phyloP scores from a whole-genome alignment of 2,797 vertebrate genomes.

The Amphiprion clarkii region DNA sequence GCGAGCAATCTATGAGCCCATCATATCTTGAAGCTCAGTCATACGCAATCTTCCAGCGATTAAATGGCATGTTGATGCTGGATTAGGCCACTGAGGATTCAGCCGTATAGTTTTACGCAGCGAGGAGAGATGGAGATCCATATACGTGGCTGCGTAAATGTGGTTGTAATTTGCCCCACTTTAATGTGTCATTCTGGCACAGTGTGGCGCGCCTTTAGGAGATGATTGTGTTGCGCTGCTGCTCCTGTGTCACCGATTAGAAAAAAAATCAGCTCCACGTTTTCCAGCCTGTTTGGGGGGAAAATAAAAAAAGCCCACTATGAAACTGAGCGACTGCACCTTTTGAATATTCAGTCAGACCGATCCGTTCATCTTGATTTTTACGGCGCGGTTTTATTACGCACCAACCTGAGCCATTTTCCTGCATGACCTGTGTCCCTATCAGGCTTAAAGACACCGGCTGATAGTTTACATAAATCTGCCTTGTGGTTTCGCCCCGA shows the following conservation, averaged over 20 bases:
- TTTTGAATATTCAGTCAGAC: conserved; percentile 44
- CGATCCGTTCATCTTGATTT: conserved; percentile 62
- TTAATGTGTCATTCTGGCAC: conserved; percentile 72
- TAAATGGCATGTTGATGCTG: conserved; percentile 70
- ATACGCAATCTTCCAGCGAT: conserved; percentile 64
- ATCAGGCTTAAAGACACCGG: conserved; percentile 74
- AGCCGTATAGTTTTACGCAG: conserved; percentile 28
- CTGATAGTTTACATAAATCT: conserved; percentile 87
- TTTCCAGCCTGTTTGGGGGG: conserved; percentile 39
- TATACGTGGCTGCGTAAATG: conserved; percentile 60
- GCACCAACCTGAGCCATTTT: conserved; percentile 57
- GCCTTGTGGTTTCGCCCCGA: conserved; percentile 73
- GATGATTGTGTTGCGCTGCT: conserved; percentile 47
- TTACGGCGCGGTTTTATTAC: conserved; percentile 65
- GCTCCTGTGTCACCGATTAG: conserved; percentile 54
- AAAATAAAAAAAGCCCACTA: conserved; percentile 29
- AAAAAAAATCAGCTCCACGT: conserved; percentile 43
- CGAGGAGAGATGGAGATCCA: conserved; percentile 50
- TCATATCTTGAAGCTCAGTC: conserved; percentile 71
- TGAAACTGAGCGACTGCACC: conserved; percentile 3
- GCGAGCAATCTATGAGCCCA: conserved; percentile 68
- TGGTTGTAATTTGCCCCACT: conserved; percentile 68
- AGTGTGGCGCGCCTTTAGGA: conserved; percentile 55
- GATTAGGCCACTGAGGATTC: conserved; percentile 75
- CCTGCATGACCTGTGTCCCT: conserved; percentile 61